phyloP scores from a whole-genome alignment of 2,888 invertebrate species.

The Dusona sp. region DNA sequence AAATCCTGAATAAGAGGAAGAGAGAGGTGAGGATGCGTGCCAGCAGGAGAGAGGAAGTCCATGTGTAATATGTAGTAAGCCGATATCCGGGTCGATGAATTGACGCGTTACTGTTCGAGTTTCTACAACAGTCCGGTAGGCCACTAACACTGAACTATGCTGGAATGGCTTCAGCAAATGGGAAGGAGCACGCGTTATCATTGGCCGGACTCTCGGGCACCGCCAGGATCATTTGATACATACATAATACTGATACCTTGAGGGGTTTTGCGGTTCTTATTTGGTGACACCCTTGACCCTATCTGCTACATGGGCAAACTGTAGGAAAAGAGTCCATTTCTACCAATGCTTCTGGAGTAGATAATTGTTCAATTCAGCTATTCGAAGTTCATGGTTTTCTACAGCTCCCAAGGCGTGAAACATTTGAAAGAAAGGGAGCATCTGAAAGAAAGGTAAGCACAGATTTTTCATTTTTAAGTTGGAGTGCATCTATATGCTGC shows the following conservation, averaged over 20 bases:
- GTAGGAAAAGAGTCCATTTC: neutral
- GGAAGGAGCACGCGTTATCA: constrained; percentile 34
- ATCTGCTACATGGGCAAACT: neutral
- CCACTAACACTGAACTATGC: neutral
- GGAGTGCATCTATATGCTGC: neutral
- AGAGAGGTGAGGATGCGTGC: neutral
- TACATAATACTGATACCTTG: constrained; percentile 8
- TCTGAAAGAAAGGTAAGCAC: neutral
- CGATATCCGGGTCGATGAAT: constrained; percentile 48
- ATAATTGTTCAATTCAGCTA: constrained; percentile 13
- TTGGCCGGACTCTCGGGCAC: constrained; percentile 30
- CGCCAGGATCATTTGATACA: constrained; percentile 16
- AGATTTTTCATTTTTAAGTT: neutral
- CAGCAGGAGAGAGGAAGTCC: neutral
- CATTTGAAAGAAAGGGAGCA: neutral
- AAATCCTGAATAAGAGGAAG: constrained; percentile 6
- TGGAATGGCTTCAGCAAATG: constrained; percentile 28
- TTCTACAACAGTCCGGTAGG: neutral
- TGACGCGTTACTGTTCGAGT: constrained; percentile 43
- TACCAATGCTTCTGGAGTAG: constrained; percentile 37
- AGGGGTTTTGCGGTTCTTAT: constrained; percentile 14
- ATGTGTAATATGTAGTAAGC: constrained; percentile 20
- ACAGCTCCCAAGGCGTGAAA: neutral
- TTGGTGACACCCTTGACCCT: neutral
- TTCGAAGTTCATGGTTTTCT: neutral